Evolutionary conservation across 2,113 vertebrate species (phyloP), one percentile per base, ranked within the genome.

Genomic region (Etheostoma spectabile): DNA sequence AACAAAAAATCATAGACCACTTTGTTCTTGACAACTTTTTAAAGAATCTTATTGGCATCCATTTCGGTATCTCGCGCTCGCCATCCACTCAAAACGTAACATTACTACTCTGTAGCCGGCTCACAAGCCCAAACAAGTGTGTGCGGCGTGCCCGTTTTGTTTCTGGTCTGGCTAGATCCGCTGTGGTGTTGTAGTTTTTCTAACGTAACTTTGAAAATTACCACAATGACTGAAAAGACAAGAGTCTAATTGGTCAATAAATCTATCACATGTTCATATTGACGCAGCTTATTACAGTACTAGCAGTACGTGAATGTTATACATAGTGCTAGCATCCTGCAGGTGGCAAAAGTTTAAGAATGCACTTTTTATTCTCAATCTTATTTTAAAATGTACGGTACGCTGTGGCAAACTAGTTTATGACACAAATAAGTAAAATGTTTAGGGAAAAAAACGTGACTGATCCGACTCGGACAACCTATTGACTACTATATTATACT

Each of bases 401-500:
- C 8, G 35, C 8, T 38, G 35, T 38, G 8, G 8, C 6, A 38
- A 38, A 38, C 35, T 38, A 38, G 8, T 38, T 38, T 8, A 38
- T 15, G 14, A 27, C 33, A 42, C 15, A 42, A 63, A 63, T 52
- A 10, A 11, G 5, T 8, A 42, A 42, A 61, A 48, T 5, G n/a
- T 42, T 38, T 27, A 30, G n/a, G 5, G 27, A 68, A 30, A 22
- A 71, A 46, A 27, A 45, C 3, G 4, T 8, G 10, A 14, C 4
- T 51, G 11, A 83, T 46, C 30, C 8, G 7, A 68, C 61, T 73
- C 49, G 52, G 4, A 55, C 33, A 57, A 46, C 49, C 35, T 35
- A 55, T 77, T 61, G 70, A 66, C 13, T 8, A 38, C 19, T 62
- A 18, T 35, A 59, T 45, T 38, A 65, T 14, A 35, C 21, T 65